phyloP scores from a whole-genome alignment of 1,140 invertebrate genomes.

The Megalonaias nervosa region DNA sequence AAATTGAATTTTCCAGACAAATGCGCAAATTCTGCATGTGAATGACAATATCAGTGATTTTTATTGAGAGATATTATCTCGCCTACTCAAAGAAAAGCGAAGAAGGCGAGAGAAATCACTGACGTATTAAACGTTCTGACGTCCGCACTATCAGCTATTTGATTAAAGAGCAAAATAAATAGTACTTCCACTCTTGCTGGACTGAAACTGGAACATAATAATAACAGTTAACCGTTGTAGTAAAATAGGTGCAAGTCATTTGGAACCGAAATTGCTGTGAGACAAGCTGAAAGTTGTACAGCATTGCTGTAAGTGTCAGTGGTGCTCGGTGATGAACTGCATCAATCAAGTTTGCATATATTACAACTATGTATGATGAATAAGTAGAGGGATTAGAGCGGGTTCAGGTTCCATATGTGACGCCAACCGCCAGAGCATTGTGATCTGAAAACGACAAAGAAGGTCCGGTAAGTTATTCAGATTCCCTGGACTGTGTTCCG shows the following conservation, averaged over 20 bases:
- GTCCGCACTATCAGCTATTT: neutral
- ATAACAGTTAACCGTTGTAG: conserved; percentile 7
- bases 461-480: conserved; percentile 25
- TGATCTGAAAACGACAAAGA: conserved; percentile 36
- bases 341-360: neutral
- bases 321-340: neutral
- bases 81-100: conserved; percentile 8
- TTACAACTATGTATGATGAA: no score
- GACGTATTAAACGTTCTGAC: neutral
- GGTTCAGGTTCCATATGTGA: conserved; percentile 17
- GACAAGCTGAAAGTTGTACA: neutral
- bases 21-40: no score
- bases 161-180: neutral
- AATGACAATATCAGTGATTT: neutral
- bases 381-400: neutral
- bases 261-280: neutral
- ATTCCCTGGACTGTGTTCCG: conserved; percentile 33
- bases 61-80: conserved; percentile 10
- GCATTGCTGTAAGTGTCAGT: conserved; percentile 20
- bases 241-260: neutral
- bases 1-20: no score
- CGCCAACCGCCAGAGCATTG: conserved; percentile 1
- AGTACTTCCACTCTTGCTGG: conserved; percentile 1
- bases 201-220: neutral
- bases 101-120: conserved; percentile 7